Conservation (phyloP, 2,888 invertebrate genomes). For the Chymomyza fuscimana region DNA sequence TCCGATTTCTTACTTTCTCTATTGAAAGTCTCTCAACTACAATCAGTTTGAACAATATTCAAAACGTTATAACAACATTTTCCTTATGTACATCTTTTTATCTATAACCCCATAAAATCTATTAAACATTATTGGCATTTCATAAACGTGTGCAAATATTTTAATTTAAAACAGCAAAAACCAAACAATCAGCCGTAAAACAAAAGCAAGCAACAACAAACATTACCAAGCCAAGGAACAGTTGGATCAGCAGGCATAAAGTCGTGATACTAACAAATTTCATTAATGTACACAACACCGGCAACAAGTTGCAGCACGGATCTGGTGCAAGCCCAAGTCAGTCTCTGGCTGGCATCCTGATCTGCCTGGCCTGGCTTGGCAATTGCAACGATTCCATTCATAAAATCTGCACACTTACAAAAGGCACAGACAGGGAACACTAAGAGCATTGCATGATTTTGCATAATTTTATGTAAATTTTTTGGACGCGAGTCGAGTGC, state of each 20-base stretch:
- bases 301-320: conserved; percentile 68
- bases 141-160: conserved; percentile 53
- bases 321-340: conserved; percentile 8
- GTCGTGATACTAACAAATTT: conserved; percentile 78
- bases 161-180: conserved; percentile 57
- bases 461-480: conserved; percentile 74
- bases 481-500: conserved; percentile 33
- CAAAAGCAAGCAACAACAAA: conserved; percentile 50
- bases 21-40: neutral
- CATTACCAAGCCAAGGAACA: neutral
- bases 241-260: conserved; percentile 54
- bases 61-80: neutral
- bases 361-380: neutral
- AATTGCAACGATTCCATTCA: conserved; percentile 63
- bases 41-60: neutral
- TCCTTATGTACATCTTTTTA: neutral
- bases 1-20: neutral
- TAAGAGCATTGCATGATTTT: conserved; percentile 73
- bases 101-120: neutral
- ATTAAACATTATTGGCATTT: conserved; percentile 15
- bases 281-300: conserved; percentile 75
- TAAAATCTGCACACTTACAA: conserved; percentile 60
- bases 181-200: conserved; percentile 39
- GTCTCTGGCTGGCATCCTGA: conserved; percentile 31
- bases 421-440: conserved; percentile 54